Base-by-base conservation (phyloP, 2,888 invertebrate species). In the Andrena minutula region DNA sequence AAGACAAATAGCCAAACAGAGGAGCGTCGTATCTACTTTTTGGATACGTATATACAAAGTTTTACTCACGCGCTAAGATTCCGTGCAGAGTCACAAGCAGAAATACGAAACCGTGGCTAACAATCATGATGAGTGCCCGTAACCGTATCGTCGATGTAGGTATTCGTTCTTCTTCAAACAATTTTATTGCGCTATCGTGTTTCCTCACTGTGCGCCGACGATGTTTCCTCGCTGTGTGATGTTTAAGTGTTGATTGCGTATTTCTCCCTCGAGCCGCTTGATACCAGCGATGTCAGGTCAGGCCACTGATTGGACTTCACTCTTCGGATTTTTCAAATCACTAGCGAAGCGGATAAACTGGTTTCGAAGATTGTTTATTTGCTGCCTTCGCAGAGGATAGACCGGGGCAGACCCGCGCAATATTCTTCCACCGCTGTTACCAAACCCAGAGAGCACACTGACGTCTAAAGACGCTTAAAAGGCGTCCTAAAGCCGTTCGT, bases 51-150 rank as follows among this genome's bases (percentile, higher is more conserved):
- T 30, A 35, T 51, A 61, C 2, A 2, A 41, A 61, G 35, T 35
- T 16, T 35, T 61, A 84, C 84, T 84, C 30, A 84, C 84, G 84
- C 60, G 84, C 83, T 16, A 0, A 64, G 26, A 26, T 28, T 6
- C 20, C 63, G 28, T n/a, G 30, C n/a, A 83, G 23, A 23, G 61
- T n/a, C 7, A 78, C 4, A 23, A 79, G 32, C 8, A 41, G 49
- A 20, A 60, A 1, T 7, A 85, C 51, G n/a, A 72, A 8, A 1
- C 23, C 6, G 49, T 10, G n/a, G 47, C 16, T 26, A 26, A 53
- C 73, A 26, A 60, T 78, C 82, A 75, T 82, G 41, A 1, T 64
- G 23, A 47, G 7, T 65, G 30, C 8, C 8, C n/a, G 20, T 10
- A 8, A 35, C 10, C 10, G 6, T 23, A 53, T 32, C 8, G 8